Conservation (phyloP, 2,113 vertebrate species). For the Boulengeromyrus knoepffleri region DNA sequence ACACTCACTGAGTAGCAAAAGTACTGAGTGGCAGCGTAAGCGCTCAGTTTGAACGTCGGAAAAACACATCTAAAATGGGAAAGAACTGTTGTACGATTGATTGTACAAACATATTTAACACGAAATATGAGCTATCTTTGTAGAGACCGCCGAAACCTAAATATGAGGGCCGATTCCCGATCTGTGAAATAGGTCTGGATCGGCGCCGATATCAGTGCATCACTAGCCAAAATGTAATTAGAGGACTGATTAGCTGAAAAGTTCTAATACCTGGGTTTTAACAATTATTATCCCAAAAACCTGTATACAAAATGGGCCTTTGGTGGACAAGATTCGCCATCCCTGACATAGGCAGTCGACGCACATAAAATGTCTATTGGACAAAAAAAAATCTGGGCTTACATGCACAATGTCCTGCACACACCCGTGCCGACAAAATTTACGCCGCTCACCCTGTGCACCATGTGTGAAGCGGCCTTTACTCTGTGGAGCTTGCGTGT, state of each 20-base stretch:
- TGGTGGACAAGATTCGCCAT: not conserved
- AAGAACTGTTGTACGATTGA: no score
- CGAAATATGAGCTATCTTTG: no score
- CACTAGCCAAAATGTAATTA: not conserved
- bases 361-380: not conserved
- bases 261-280: not conserved
- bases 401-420: not conserved
- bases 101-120: no score
- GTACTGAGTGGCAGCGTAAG: no score
- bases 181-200: no score
- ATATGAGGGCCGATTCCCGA: no score
- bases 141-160: no score
- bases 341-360: not conserved
- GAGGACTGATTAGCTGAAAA: not conserved
- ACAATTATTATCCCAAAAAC: not conserved
- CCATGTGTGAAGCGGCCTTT: not conserved
- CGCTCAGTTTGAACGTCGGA: no score
- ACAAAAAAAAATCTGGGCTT: not conserved
- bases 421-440: not conserved
- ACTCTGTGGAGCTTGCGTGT: not conserved
- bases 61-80: no score
- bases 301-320: not conserved
- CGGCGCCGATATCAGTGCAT: no score
- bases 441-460: not conserved
- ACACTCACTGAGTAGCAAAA: no score